Conservation (phyloP, 2,113 vertebrate species). For the Fulica atra region DNA sequence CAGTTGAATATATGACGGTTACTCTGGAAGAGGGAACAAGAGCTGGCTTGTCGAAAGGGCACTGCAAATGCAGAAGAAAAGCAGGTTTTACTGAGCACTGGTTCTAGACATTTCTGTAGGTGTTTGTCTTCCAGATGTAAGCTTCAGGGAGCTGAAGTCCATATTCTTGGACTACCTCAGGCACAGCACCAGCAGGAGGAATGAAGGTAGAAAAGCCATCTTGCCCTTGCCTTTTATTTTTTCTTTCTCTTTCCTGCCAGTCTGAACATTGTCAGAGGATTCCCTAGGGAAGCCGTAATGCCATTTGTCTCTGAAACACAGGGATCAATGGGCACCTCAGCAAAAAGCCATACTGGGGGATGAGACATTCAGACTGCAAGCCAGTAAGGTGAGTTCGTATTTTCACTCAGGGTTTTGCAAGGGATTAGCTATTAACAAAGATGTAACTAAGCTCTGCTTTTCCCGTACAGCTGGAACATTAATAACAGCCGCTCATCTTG, state of each 20-base stretch:
- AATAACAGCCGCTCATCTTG: not conserved
- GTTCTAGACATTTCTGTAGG: not conserved
- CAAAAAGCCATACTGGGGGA: not conserved
- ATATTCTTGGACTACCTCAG: not conserved
- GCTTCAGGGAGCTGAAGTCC: not conserved
- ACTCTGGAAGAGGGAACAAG: not conserved
- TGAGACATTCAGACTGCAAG: not conserved
- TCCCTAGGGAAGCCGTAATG: not conserved
- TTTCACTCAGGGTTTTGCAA: not conserved
- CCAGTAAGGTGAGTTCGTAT: not conserved
- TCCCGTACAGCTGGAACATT: not conserved
- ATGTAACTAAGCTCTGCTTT: conserved; percentile 1
- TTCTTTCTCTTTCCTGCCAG: not conserved
- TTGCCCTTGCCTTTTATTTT: not conserved
- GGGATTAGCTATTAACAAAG: conserved; percentile 2
- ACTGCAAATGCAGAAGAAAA: conserved; percentile 8
- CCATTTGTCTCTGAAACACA: not conserved
- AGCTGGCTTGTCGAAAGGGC: not conserved
- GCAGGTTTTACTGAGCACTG: not conserved
- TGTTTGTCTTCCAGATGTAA: not conserved
- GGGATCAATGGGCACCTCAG: not conserved
- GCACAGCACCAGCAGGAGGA: not conserved
- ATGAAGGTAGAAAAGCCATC: not conserved
- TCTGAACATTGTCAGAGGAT: not conserved
- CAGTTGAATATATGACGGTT: not conserved